Base-by-base conservation (phyloP, 2,113 vertebrate species). In the Corythoichthys intestinalis region DNA sequence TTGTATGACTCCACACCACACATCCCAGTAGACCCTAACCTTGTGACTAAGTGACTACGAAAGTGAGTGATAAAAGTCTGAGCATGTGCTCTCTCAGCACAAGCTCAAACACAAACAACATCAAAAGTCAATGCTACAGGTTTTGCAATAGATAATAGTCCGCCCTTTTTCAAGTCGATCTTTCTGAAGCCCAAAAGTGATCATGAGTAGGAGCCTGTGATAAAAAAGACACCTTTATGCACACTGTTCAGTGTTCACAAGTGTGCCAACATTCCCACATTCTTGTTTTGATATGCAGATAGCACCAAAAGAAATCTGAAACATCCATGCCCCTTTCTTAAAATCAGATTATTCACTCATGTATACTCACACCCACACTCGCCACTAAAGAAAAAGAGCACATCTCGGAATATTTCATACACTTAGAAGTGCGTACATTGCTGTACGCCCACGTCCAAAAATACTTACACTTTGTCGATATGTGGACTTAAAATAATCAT, bases 401-500 rank as follows among this genome's bases (percentile, higher is more conserved):
- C 71, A 75, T 79, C 77, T 79, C 38, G 68, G 66, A 85, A 79
- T 77, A 84, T 76, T 81, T 83, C 66, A 67, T 57, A 77, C 72
- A 69, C 70, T 80, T 56, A 62, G 65, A 80, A 71, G 69, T 58
- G 67, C 6, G 12, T 65, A 54, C 41, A 57, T 71, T 70, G 70
- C 77, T 69, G 66, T 53, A 76, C 88, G 59, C 85, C 83, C 81
- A 88, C 85, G 20, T 72, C 49, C 69, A 68, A 81, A 73, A 76
- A 67, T 76, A 83, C 84, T 84, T 87, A 83, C 83, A 86, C 76
- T 81, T 84, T 78, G 74, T 88, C 85, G 74, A 87, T 86, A 88
- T 90, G 76, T 84, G 84, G 75, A 87, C 81, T 77, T 76, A 81
- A 89, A 89, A 89, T 88, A 86, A 83, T 86, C 80, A 82, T 78